Evolutionary conservation across 2,113 vertebrate species (phyloP).

Genomic region (Apaloderma vittatum): DNA sequence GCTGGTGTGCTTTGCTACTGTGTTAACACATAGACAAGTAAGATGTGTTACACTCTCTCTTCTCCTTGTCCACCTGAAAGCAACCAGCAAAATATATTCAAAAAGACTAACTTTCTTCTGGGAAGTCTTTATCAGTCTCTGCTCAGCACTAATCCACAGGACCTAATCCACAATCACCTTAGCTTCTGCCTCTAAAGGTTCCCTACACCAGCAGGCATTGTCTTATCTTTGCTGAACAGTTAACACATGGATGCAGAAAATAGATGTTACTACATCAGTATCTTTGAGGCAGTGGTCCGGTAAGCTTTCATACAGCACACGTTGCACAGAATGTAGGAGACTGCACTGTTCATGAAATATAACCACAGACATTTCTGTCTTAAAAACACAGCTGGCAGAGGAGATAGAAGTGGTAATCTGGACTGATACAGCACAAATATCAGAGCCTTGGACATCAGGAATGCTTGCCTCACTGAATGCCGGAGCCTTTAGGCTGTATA

Average conservation of each 20-base stretch:
- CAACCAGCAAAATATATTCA: not conserved
- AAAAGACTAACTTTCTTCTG: not conserved
- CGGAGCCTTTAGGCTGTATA: not conserved
- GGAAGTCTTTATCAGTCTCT: not conserved
- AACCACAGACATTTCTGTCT: not conserved
- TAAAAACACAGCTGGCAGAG: not conserved
- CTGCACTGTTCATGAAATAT: not conserved
- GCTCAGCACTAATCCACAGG: not conserved
- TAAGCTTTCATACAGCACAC: accelerated
- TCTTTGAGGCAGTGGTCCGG: not conserved
- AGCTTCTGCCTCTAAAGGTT: not conserved
- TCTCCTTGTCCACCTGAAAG: not conserved
- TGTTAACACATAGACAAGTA: not conserved
- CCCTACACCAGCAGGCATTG: not conserved
- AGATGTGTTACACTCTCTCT: not conserved
- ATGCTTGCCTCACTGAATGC: not conserved
- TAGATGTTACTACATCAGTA: not conserved
- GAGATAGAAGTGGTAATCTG: not conserved
- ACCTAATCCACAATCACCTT: not conserved
- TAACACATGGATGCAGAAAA: accelerated
- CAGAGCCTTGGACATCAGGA: not conserved
- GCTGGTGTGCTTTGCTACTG: not conserved
- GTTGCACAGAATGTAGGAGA: not conserved
- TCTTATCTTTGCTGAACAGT: not conserved
- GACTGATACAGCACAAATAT: not conserved